These are phyloP conservation scores for Plodia interpunctella DNA, from an alignment of 1,140 invertebrate genomes.

Conservation along the genomic window DNA sequence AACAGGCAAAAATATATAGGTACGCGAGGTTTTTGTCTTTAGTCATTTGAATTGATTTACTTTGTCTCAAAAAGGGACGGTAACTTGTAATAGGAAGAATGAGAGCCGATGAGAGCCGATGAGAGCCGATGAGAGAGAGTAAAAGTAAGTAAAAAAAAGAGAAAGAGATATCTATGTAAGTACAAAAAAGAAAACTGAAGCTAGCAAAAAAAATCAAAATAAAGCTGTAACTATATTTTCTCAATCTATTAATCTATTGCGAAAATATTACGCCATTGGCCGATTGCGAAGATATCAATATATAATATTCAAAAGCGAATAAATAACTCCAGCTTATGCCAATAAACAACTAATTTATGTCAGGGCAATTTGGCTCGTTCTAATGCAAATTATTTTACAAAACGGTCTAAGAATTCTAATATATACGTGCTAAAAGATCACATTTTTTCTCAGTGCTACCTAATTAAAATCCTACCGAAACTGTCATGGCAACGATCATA, in stretches of 20 bases:
- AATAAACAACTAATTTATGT: slow-evolving; percentile 1
- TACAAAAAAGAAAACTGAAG: not conserved
- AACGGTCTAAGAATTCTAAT: not conserved
- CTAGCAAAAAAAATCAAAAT: no score
- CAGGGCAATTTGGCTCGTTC: not conserved
- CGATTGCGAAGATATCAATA: not conserved
- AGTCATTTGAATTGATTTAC: no score
- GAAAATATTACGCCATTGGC: not conserved
- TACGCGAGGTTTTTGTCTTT: no score
- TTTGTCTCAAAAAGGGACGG: no score
- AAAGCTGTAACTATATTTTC: not conserved
- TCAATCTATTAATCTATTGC: not conserved
- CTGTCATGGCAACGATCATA: no score
- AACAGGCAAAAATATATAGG: no score
- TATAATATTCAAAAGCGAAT: not conserved
- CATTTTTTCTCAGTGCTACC: not conserved
- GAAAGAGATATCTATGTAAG: no score
- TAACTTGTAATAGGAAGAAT: no score
- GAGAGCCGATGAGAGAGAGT: no score
- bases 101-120: no score
- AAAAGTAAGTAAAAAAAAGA: not conserved
- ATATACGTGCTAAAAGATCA: not conserved
- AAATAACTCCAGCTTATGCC: not conserved
- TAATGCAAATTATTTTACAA: not conserved
- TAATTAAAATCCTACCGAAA: not conserved